Percentiles rank a stretch among this genome's conserved stretches.
Evolutionary conservation across 2,888 invertebrate genomes (phyloP).

Genomic region (Drosophila ochracea): DNA sequence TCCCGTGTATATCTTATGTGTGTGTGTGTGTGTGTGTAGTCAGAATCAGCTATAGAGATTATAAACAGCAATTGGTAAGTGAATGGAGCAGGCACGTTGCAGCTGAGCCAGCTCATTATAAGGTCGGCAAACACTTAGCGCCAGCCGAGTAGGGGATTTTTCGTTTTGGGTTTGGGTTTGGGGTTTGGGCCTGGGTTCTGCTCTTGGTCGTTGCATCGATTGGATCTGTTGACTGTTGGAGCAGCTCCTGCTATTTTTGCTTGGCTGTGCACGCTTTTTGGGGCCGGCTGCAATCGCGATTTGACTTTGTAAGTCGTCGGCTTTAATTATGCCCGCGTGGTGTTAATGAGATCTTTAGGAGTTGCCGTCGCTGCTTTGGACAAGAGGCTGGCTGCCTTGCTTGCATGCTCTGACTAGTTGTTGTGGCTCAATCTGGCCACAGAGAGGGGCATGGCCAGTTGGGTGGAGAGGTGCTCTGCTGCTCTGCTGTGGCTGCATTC

Average conservation of each 20-base stretch:
- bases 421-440: constrained; percentile 70
- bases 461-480: not conserved
- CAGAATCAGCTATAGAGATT: constrained; percentile 67
- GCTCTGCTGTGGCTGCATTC: constrained; percentile 47
- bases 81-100: constrained; percentile 43
- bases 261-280: constrained; percentile 62
- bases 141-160: constrained; percentile 49
- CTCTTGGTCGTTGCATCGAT: constrained; percentile 62
- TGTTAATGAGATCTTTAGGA: constrained; percentile 84
- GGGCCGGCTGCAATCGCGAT: constrained; percentile 76
- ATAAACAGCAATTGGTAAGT: constrained; percentile 65
- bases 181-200: constrained; percentile 15
- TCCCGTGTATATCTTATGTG: not conserved
- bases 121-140: constrained; percentile 72
- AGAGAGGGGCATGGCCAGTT: constrained; percentile 1
- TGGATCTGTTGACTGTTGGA: constrained; percentile 55
- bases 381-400: constrained; percentile 2
- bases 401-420: constrained; percentile 71
- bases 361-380: constrained; percentile 48
- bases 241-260: constrained; percentile 25
- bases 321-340: constrained; percentile 84
- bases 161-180: constrained; percentile 11
- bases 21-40: constrained; percentile 12
- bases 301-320: constrained; percentile 78
- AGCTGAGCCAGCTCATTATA: constrained; percentile 63